phyloP scores from a whole-genome alignment of 2,888 invertebrate genomes.

The Ditula angustiorana region DNA sequence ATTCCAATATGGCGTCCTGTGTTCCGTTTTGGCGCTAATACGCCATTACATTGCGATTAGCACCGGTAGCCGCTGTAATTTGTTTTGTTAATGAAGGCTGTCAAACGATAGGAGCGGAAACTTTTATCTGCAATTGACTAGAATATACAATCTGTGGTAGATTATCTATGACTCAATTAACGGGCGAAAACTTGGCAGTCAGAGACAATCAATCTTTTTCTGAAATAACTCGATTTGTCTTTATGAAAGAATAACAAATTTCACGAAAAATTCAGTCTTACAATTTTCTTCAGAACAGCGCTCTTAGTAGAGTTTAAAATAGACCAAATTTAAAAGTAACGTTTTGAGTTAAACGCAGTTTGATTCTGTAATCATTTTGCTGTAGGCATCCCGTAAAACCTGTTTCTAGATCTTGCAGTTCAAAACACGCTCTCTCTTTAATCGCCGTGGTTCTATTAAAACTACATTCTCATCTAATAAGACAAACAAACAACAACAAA shows the following conservation, averaged over 20 bases:
- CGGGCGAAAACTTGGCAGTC: constrained; percentile 31
- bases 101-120: constrained; percentile 28
- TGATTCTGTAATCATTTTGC: constrained; percentile 14
- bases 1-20: constrained; percentile 47
- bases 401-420: constrained; percentile 25
- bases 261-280: too few species aligned
- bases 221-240: constrained; percentile 27
- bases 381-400: constrained; percentile 26
- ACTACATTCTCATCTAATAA: constrained; percentile 6
- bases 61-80: constrained; percentile 26
- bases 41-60: constrained; percentile 44
- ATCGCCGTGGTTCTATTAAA: constrained; percentile 21
- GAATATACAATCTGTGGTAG: constrained; percentile 11
- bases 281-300: too few species aligned
- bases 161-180: constrained; percentile 22
- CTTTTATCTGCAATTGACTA: constrained; percentile 5
- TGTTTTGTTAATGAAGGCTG: constrained; percentile 24
- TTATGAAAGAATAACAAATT: too few species aligned
- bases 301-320: too few species aligned
- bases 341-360: too few species aligned
- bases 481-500: constrained; percentile 1
- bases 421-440: constrained; percentile 31
- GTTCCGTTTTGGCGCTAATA: constrained; percentile 49
- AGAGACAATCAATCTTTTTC: constrained; percentile 27
- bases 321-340: too few species aligned